phyloP scores from a whole-genome alignment of 1,140 invertebrate species.

The Habropoda laboriosa region DNA sequence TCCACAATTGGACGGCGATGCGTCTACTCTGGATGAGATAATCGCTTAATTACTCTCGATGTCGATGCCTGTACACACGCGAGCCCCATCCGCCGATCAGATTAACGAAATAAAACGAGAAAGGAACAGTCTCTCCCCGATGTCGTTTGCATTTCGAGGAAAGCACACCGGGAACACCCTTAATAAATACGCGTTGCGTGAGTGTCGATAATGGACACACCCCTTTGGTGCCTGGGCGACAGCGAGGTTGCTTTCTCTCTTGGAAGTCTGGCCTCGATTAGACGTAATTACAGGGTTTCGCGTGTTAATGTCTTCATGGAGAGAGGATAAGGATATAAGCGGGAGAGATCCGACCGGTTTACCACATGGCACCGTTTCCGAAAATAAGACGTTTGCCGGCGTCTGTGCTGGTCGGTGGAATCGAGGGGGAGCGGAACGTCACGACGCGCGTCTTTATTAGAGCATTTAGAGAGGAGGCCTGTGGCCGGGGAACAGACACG shows the following conservation, averaged over 20 bases:
- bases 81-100: constrained; percentile 31
- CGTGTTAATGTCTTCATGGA: constrained; percentile 72
- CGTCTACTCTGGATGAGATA: constrained; percentile 66
- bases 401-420: too few species aligned
- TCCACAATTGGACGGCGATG: constrained; percentile 51
- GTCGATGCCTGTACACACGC: constrained; percentile 64
- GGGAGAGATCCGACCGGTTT: constrained; percentile 53
- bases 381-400: constrained; percentile 31
- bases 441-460: constrained; percentile 21
- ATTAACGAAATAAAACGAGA: constrained; percentile 47
- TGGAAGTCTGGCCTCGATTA: constrained; percentile 41
- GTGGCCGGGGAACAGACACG: too few species aligned
- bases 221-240: too few species aligned
- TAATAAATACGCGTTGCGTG: constrained; percentile 61
- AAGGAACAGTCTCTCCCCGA: not conserved
- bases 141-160: constrained; percentile 37
- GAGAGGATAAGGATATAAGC: constrained; percentile 16
- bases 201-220: constrained; percentile 13
- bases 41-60: constrained; percentile 71
- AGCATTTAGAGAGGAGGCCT: not conserved
- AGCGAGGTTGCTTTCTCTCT: not conserved
- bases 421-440: constrained; percentile 6
- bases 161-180: constrained; percentile 1
- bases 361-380: constrained; percentile 55
- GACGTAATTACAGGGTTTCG: constrained; percentile 68